phyloP scores from a whole-genome alignment of 2,797 vertebrate species.

The Chromobotia macracanthus region DNA sequence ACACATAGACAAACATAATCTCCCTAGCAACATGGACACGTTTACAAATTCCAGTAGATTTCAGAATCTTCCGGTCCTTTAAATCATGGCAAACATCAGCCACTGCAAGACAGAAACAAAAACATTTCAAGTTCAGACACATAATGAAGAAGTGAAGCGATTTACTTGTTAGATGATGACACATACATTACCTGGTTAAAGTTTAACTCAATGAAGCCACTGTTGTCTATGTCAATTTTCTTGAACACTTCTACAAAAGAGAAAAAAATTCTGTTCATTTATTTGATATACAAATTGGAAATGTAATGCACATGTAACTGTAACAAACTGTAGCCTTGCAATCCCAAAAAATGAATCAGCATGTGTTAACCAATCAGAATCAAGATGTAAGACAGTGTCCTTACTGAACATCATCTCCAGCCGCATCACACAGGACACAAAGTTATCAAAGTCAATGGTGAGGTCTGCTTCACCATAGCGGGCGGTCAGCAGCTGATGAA shows the following conservation, averaged over 20 bases:
- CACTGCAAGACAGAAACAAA: conserved; percentile 56
- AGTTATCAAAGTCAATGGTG: conserved; percentile 75
- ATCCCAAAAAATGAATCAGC: background rate
- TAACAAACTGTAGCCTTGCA: background rate
- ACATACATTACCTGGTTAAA: conserved; percentile 52
- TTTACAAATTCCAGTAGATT: no score
- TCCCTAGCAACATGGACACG: no score
- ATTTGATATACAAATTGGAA: background rate
- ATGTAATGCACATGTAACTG: no score
- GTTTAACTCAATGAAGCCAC: conserved; percentile 61
- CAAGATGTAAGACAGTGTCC: conserved; percentile 36
- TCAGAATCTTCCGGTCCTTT: conserved; percentile 33
- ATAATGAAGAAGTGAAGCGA: background rate
- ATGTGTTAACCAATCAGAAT: background rate
- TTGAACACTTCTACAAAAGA: conserved; percentile 57
- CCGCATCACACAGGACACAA: conserved; percentile 75
- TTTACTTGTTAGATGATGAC: background rate
- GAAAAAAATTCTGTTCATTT: background rate
- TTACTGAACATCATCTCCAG: conserved; percentile 83
- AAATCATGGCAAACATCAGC: conserved; percentile 62
- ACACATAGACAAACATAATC: no score
- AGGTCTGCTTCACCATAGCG: conserved; percentile 67
- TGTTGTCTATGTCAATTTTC: conserved; percentile 50
- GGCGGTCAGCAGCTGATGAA: conserved; percentile 71
- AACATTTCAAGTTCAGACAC: background rate